Evolutionary conservation across 1,140 invertebrate genomes (phyloP).

Genomic region (Dinothrombium tinctorium): DNA sequence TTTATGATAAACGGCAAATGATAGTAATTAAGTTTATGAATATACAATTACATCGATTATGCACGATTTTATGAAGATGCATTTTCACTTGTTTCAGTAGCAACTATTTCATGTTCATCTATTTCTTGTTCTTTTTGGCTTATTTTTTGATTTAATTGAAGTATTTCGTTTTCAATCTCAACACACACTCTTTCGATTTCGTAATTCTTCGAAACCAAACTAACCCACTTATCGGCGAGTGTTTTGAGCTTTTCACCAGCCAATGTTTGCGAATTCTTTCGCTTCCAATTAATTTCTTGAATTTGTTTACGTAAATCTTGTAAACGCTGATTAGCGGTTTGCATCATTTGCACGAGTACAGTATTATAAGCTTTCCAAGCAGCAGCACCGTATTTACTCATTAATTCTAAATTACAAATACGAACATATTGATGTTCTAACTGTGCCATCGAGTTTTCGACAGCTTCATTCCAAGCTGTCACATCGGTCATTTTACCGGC

Average conservation of each 20-base stretch:
- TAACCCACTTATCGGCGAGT: constrained; percentile 64
- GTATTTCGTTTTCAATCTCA: constrained; percentile 28
- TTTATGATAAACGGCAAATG: too few relatives aligned
- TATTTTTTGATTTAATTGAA: too few relatives aligned
- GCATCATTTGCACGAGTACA: constrained; percentile 46
- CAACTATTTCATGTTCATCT: too few relatives aligned
- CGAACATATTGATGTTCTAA: constrained; percentile 79
- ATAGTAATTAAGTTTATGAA: too few relatives aligned
- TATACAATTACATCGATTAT: too few relatives aligned
- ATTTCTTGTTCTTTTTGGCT: too few relatives aligned
- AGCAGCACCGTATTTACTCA: constrained; percentile 72
- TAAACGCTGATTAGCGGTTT: constrained; percentile 44
- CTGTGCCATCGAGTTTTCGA: constrained; percentile 86
- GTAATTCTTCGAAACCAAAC: constrained; percentile 87
- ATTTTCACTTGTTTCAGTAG: too few relatives aligned
- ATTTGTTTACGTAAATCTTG: constrained; percentile 44
- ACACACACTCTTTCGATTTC: constrained; percentile 38
- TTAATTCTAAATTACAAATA: constrained; percentile 77
- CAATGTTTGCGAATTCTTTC: constrained; percentile 67
- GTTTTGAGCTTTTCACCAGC: constrained; percentile 56
- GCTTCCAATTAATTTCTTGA: constrained; percentile 77
- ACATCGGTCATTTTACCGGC: constrained; percentile 77
- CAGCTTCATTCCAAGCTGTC: constrained; percentile 71
- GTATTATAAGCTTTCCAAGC: constrained; percentile 72
- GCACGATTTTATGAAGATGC: too few relatives aligned